phyloP scores from a whole-genome alignment of 2,797 vertebrate genomes.

The Anolis apletophallus region DNA sequence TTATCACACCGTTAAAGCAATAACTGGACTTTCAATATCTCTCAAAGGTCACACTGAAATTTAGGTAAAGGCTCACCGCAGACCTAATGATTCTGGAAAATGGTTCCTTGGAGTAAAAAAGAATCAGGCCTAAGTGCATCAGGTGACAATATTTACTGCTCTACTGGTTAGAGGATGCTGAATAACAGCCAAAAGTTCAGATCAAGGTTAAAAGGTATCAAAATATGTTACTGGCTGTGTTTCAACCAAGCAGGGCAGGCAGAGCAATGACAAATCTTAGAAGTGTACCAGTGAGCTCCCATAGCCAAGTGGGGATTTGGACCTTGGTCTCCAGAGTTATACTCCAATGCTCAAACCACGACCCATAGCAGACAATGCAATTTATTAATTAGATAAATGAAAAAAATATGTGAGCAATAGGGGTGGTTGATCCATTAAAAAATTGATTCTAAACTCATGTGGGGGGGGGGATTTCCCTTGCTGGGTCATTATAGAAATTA shows the following conservation, averaged over 20 bases:
- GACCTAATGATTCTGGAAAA: neutral
- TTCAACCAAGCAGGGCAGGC: neutral
- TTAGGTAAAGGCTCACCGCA: neutral
- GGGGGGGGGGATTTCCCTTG: no score
- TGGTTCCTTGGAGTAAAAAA: neutral
- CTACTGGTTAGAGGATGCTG: neutral
- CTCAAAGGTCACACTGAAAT: neutral
- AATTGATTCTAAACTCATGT: no score
- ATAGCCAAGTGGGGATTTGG: no score
- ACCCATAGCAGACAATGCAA: no score
- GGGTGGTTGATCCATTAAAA: no score
- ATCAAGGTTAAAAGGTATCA: slow-evolving; percentile 1
- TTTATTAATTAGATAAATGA: no score
- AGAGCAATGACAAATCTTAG: neutral
- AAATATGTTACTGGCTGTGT: neutral
- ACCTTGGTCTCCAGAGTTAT: no score
- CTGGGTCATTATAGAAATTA: no score
- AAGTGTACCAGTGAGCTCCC: neutral
- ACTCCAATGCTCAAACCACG: no score
- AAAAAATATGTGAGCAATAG: no score
- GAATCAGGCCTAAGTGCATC: neutral
- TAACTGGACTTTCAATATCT: neutral
- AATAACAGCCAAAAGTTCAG: neutral
- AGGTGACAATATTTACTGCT: slow-evolving; percentile 8
- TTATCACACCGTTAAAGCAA: neutral